phyloP scores from a whole-genome alignment of 37 sponge, comb jelly and placozoan species.

The Haliclona indistincta region DNA sequence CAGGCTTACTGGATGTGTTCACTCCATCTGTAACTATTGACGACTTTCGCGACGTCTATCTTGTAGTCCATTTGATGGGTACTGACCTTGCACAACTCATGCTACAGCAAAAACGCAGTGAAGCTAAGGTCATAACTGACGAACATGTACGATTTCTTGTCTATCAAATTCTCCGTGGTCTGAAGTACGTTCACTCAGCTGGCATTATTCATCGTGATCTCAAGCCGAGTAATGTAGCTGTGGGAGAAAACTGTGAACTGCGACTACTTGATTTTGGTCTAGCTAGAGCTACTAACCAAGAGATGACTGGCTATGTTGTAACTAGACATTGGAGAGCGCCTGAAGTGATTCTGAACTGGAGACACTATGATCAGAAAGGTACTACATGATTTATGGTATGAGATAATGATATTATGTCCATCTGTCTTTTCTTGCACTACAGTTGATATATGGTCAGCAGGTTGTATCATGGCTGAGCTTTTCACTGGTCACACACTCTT shows the following conservation, averaged over 20 bases:
- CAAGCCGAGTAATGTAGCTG: slow-evolving; percentile 92
- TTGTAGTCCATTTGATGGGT: slow-evolving; percentile 95
- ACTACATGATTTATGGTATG: neutral
- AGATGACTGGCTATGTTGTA: slow-evolving; percentile 98
- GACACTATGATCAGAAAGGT: slow-evolving; percentile 90
- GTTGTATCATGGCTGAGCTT: slow-evolving; percentile 99
- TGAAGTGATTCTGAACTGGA: slow-evolving; percentile 99
- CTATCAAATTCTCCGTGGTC: slow-evolving; percentile 92
- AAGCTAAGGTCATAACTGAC: slow-evolving; percentile 71
- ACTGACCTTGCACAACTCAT: slow-evolving; percentile 89
- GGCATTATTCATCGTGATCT: slow-evolving; percentile 81
- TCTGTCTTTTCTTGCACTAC: slow-evolving; percentile 2
- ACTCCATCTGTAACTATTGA: slow-evolving; percentile 48
- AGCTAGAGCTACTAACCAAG: slow-evolving; percentile 83
- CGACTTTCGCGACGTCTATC: slow-evolving; percentile 85
- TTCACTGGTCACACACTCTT: slow-evolving; percentile 87
- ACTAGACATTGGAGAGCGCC: slow-evolving; percentile 97
- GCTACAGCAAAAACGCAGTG: neutral
- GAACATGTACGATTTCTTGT: slow-evolving; percentile 95
- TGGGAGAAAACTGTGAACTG: slow-evolving; percentile 93
- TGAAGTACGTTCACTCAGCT: slow-evolving; percentile 94
- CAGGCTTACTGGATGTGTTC: slow-evolving; percentile 87
- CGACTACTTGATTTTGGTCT: slow-evolving; percentile 98
- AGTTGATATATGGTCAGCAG: slow-evolving; percentile 99
- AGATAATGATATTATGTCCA: neutral